Base-by-base conservation (phyloP, 1,140 invertebrate genomes). In the Ceratosolen solmsi region DNA sequence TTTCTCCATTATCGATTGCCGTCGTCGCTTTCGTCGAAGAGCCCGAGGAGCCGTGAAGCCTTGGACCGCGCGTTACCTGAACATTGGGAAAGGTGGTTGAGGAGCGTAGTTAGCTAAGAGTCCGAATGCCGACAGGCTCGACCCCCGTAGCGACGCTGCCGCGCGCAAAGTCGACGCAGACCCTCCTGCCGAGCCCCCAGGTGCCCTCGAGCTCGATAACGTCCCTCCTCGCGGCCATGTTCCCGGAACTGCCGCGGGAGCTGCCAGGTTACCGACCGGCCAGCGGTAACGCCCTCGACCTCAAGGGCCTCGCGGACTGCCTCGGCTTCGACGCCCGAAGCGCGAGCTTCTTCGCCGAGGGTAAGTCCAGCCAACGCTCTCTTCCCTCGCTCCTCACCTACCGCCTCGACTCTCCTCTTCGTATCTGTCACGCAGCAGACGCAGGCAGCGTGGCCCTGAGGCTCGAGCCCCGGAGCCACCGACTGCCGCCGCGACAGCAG, bases 161-260 rank as follows among this genome's bases (percentile, higher is more conserved):
- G 4, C 85, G 90, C 13, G 90, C 90, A 25, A 91, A 91, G 83
- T 91, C 90, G 5, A 91, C 88, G 11, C 90, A 91, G 80, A 87
- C 89, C 58, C 82, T 92, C 27, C 88, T 90, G 5, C 87, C 87
- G 7, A 87, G 49, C 20, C 41, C 51, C 65, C 13, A 20, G 27
- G 33, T n/a, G 0, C 87, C 87, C 7, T 88, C 87, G n/a, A 84
- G 87, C n/a, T 91, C 91, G 17, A 91, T 92, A 25, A 89, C 86
- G 0, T 91, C 90, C 1, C 83, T 92, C 1, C 83, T 92, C 2
- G 89, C 89, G 1, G 90, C 89, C 0, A 91, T 92, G 88, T 91
- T 92, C 41, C 89, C 90, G 0, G 91, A 91, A 58, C 63, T 89
- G 30, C 87, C 91, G 9, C 81, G 88, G 2, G 88, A 79, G 8